phyloP scores from a whole-genome alignment of 2,797 vertebrate species.

The Lagorchestes hirsutus region DNA sequence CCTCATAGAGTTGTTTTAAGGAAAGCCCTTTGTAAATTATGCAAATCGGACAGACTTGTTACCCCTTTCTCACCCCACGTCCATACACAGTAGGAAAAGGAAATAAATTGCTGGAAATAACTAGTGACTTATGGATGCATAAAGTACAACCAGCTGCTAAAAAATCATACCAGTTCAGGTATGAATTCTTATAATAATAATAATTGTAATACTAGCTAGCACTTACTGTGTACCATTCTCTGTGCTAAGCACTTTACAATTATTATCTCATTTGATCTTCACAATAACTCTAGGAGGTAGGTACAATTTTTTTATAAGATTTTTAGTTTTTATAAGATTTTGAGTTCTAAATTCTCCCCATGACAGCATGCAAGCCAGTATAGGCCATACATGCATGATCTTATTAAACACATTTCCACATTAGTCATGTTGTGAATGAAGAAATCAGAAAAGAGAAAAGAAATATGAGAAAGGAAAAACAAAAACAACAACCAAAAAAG shows the following conservation, averaged over 20 bases:
- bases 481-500: too few species aligned
- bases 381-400: too few species aligned
- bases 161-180: not conserved
- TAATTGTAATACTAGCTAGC: not conserved
- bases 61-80: not conserved
- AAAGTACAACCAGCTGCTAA: not conserved
- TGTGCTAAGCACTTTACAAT: not conserved
- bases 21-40: not conserved
- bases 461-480: too few species aligned
- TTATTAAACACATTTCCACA: too few species aligned
- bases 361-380: too few species aligned
- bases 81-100: not conserved
- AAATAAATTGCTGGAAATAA: not conserved
- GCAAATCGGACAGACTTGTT: not conserved
- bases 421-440: too few species aligned
- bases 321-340: too few species aligned
- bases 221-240: not conserved
- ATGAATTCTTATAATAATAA: not conserved
- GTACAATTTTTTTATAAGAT: too few species aligned
- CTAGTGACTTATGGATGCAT: not conserved
- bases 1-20: not conserved
- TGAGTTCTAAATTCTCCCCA: too few species aligned
- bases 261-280: not conserved
- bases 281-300: not conserved
- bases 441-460: too few species aligned